Conservation (phyloP, 2,113 vertebrate genomes). For the Callithrix jacchus region DNA sequence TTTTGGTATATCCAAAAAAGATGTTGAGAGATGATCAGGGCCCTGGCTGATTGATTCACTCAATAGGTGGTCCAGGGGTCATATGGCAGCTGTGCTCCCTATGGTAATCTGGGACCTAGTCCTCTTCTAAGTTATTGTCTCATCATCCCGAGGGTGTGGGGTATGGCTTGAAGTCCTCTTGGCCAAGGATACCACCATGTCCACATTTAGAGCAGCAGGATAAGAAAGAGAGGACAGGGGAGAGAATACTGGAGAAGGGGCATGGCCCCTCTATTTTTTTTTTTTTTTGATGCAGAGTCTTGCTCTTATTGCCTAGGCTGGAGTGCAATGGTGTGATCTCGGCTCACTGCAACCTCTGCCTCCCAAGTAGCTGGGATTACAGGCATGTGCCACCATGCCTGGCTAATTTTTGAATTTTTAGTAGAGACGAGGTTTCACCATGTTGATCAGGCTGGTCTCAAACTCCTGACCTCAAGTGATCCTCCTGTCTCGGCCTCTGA, state of each 20-base stretch:
- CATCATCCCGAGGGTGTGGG: not conserved
- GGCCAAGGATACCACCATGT: not conserved
- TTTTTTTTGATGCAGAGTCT: too few relatives aligned
- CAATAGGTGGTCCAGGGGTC: not conserved
- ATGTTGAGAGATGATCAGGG: not conserved
- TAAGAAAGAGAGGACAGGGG: not conserved
- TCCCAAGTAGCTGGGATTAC: too few relatives aligned
- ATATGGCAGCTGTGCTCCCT: not conserved
- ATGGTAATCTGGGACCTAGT: not conserved
- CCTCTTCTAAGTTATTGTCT: not conserved
- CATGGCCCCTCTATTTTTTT: not conserved
- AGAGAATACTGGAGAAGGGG: not conserved
- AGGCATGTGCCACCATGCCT: too few relatives aligned
- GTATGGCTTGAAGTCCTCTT: not conserved
- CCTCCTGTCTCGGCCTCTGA: too few relatives aligned
- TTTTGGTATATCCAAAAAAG: not conserved
- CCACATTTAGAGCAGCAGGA: not conserved
- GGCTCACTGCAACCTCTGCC: too few relatives aligned
- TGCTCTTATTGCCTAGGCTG: too few relatives aligned
- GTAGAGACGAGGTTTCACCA: too few relatives aligned
- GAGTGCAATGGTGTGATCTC: too few relatives aligned
- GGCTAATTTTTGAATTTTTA: too few relatives aligned
- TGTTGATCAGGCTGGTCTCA: too few relatives aligned
- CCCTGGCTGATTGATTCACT: not conserved
- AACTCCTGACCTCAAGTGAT: too few relatives aligned